These are phyloP conservation scores for Drosophila eohydei DNA, from an alignment of 2,888 invertebrate species.

Conservation along the genomic window DNA sequence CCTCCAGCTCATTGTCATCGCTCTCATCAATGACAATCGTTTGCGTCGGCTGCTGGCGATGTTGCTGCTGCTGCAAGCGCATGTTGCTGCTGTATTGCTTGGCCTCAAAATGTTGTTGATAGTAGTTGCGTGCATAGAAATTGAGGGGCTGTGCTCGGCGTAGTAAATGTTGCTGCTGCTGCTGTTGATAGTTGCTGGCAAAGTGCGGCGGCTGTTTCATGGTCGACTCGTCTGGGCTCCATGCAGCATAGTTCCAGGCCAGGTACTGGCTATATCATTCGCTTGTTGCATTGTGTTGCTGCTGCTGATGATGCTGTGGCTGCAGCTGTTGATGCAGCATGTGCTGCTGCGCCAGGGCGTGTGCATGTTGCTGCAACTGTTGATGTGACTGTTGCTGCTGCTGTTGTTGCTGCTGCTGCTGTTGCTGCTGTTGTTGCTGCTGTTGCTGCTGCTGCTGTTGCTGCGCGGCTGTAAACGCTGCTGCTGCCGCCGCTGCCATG, in stretches of 20 bases:
- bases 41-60: conserved; percentile 45
- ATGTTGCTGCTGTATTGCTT: conserved; percentile 57
- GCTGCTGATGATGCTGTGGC: conserved; percentile 82
- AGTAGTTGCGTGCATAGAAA: conserved; percentile 73
- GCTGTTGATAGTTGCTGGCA: conserved; percentile 52
- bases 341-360: conserved; percentile 70
- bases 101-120: conserved; percentile 51
- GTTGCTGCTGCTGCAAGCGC: conserved; percentile 44
- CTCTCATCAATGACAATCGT: conserved; percentile 74
- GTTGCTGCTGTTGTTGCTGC: conserved; percentile 77
- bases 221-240: conserved; percentile 79
- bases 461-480: conserved; percentile 82
- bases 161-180: conserved; percentile 56
- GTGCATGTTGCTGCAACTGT: conserved; percentile 76
- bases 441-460: conserved; percentile 81
- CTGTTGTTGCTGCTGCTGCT: conserved; percentile 71
- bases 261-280: conserved; percentile 84
- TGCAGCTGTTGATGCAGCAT: conserved; percentile 74
- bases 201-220: conserved; percentile 62
- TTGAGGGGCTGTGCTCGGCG: conserved; percentile 63
- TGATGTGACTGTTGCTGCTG: conserved; percentile 70
- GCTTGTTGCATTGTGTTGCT: conserved; percentile 83
- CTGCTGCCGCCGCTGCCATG: conserved; percentile 85
- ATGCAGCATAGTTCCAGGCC: conserved; percentile 84
- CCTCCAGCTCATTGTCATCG: conserved; percentile 66